A percentile compares a stretch with the other conserved stretches of the same genome.
Conservation (phyloP, 1,140 invertebrate genomes). For the Probaryconus sp. region DNA sequence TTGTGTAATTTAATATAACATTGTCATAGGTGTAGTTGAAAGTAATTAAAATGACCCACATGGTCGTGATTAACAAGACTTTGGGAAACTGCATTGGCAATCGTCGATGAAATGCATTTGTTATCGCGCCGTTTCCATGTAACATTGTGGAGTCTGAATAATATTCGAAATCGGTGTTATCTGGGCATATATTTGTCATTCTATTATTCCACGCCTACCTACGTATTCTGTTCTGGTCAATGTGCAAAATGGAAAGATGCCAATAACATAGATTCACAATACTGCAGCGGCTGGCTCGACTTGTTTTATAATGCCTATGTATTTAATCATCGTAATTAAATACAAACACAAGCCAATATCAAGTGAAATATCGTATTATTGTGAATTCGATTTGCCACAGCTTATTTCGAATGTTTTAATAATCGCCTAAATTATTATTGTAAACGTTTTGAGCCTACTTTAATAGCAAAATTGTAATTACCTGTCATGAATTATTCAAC, state of each 20-base stretch:
- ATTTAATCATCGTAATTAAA: constrained; percentile 58
- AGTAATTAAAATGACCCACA: constrained; percentile 44
- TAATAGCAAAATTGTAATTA: constrained; percentile 32
- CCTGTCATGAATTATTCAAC: constrained; percentile 40
- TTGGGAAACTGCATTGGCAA: constrained; percentile 6
- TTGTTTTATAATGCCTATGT: constrained; percentile 38
- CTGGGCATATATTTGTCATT: constrained; percentile 48
- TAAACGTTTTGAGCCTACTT: constrained; percentile 36
- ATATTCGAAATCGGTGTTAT: constrained; percentile 30
- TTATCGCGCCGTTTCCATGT: constrained; percentile 30
- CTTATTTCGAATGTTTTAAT: constrained; percentile 34
- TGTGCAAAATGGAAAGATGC: constrained; percentile 56
- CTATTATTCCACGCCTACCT: constrained; percentile 28
- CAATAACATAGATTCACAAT: constrained; percentile 43
- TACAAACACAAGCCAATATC: constrained; percentile 24
- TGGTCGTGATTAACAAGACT: constrained; percentile 39
- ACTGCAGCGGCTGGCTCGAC: constrained; percentile 8
- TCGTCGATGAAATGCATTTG: constrained; percentile 39
- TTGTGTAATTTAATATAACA: too few species aligned
- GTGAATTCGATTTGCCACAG: constrained; percentile 33
- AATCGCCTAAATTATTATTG: constrained; percentile 34
- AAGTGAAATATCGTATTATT: constrained; percentile 53
- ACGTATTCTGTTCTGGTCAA: constrained; percentile 3
- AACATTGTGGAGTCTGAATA: constrained; percentile 55
- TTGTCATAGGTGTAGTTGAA: too few species aligned